Percentiles rank a stretch among this genome's conserved stretches.
These are phyloP conservation scores for Ambastaia sidthimunki DNA, from an alignment of 2,797 vertebrate species.

Conservation along the genomic window DNA sequence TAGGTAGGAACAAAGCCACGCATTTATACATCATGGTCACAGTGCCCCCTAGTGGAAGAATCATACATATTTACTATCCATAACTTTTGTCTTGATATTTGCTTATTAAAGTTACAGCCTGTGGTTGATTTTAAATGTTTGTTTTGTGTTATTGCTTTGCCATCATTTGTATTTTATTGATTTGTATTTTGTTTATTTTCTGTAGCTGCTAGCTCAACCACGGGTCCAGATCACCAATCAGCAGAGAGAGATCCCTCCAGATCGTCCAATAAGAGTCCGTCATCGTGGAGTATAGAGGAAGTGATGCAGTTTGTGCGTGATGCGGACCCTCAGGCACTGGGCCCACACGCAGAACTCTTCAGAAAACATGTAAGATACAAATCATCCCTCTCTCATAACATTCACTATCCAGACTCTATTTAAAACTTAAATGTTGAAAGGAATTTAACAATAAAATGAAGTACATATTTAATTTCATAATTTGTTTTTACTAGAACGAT, in stretches of 20 bases:
- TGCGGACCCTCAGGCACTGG: conserved; percentile 90
- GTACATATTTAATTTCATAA: neutral
- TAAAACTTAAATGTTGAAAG: neutral
- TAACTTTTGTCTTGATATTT: neutral
- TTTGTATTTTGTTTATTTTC: neutral
- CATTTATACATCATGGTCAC: neutral
- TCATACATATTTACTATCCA: neutral
- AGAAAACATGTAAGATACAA: conserved; percentile 86
- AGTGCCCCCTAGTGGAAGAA: neutral
- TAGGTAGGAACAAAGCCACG: neutral
- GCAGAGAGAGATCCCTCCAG: conserved; percentile 81
- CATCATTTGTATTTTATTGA: neutral
- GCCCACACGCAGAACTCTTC: conserved; percentile 90
- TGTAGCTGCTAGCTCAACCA: conserved; percentile 89
- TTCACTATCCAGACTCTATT: neutral
- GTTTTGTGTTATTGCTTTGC: neutral
- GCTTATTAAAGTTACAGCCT: neutral
- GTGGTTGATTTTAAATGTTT: neutral
- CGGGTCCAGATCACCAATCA: conserved; percentile 85
- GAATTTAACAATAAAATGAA: neutral
- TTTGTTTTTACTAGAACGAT: no score
- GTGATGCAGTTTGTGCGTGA: conserved; percentile 92
- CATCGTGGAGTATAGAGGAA: conserved; percentile 93
- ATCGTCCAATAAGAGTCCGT: conserved; percentile 73
- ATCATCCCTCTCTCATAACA: no score